Evolutionary conservation across 2,888 invertebrate genomes (phyloP), one percentile per base, ranked within the genome.

Genomic region (Leptopilina myrica): DNA sequence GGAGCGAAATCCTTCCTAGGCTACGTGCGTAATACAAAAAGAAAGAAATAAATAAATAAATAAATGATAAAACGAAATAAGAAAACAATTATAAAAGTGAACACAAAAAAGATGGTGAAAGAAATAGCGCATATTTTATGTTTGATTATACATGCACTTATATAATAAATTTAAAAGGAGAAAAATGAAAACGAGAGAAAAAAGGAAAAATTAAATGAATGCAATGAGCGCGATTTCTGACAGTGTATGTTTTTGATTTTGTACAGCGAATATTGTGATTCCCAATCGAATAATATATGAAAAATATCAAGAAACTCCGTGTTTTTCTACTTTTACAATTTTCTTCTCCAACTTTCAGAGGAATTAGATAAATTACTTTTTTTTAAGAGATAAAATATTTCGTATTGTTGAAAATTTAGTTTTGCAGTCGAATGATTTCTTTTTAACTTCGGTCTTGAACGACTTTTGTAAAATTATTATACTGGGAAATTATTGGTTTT

Each of bases 201-300:
- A 81, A 80, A 79, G 75, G 79, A 85, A 84, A 33, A 83, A 78
- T 78, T 79, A 82, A 82, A 83, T 81, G 83, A 82, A 84, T 82
- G 84, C 82, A 84, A 83, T 86, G 85, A 85, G 86, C 87, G 86
- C 85, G 85, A 85, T 87, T 87, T 88, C 87, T 87, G 90, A 90
- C 87, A 86, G 88, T 89, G 81, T 88, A 88, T 90, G 84, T 88
- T 89, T 91, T 89, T 49, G 86, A 56, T 90, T 91, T 91, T 91
- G 90, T 91, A 91, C 89, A 90, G 90, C 88, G 86, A 86, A 90
- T 88, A 89, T 90, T 90, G 89, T 89, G 89, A 91, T 89, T 90
- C 87, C 87, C 87, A 86, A 89, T 88, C 90, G 87, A 87, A 87
- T 89, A 90, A 90, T 89, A 89, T 84, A 88, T 73, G 40, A 73